phyloP scores from a whole-genome alignment of 2,113 vertebrate genomes.

The Notothenia rossii region DNA sequence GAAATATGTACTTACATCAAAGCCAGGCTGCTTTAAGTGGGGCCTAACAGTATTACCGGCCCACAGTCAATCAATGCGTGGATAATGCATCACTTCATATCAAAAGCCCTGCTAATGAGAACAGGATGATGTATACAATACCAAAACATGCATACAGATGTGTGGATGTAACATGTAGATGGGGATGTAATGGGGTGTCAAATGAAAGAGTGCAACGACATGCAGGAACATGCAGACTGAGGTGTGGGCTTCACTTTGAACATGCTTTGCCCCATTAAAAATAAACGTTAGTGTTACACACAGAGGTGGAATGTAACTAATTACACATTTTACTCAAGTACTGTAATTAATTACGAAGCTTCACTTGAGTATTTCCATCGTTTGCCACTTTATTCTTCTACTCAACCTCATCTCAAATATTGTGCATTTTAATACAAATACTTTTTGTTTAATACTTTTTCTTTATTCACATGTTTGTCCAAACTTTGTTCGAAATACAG shows the following conservation, averaged over 20 bases:
- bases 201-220: constrained; percentile 51
- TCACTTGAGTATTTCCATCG: no score
- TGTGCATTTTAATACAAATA: no score
- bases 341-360: no score
- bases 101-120: constrained; percentile 79
- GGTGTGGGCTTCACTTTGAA: constrained; percentile 46
- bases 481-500: no score
- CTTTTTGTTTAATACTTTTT: no score
- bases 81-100: constrained; percentile 83
- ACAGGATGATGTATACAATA: constrained; percentile 75
- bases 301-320: no score
- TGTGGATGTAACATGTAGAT: constrained; percentile 67
- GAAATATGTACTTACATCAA: constrained; percentile 84
- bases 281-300: constrained; percentile 9
- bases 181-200: constrained; percentile 66
- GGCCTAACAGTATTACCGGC: constrained; percentile 75
- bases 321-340: no score
- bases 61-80: constrained; percentile 76
- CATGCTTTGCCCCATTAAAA: constrained; percentile 15
- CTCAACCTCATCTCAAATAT: no score
- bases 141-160: constrained; percentile 66
- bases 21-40: constrained; percentile 66
- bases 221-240: constrained; percentile 31
- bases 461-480: no score
- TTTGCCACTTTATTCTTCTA: no score